Percentiles rank a stretch among this genome's conserved stretches.
phyloP scores from a whole-genome alignment of 2,888 invertebrate species.

The Capitulum mitella region DNA sequence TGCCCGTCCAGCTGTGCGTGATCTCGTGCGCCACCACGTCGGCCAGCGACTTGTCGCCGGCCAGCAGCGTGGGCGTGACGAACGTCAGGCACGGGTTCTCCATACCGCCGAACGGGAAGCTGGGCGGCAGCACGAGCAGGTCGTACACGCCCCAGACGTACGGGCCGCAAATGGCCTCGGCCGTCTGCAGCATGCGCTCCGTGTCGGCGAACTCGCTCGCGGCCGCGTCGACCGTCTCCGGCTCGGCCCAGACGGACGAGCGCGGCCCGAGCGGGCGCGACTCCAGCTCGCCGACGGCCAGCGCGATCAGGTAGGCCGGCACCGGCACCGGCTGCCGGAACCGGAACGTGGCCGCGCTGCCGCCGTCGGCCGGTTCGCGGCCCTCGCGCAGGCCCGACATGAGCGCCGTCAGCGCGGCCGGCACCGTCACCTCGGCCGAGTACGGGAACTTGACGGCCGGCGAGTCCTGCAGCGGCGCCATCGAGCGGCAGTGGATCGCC shows the following conservation, averaged over 20 bases:
- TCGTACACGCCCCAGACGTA: slow-evolving; percentile 91
- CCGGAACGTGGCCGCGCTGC: slow-evolving; percentile 34
- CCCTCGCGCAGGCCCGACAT: slow-evolving; percentile 73
- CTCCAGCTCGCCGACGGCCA: slow-evolving; percentile 77
- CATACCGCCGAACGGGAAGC: slow-evolving; percentile 95
- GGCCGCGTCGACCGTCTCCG: slow-evolving; percentile 68
- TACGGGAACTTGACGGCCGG: slow-evolving; percentile 83
- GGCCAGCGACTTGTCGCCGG: slow-evolving; percentile 83
- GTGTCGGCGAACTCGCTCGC: slow-evolving; percentile 86
- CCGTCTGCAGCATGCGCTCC: slow-evolving; percentile 68
- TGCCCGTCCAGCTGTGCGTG: slow-evolving; percentile 92
- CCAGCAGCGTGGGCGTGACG: slow-evolving; percentile 86
- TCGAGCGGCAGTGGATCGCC: slow-evolving; percentile 81
- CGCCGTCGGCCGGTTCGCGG: neutral
- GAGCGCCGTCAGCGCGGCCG: slow-evolving; percentile 64
- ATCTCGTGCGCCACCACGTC: slow-evolving; percentile 92
- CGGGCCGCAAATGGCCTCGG: slow-evolving; percentile 75
- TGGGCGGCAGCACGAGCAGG: slow-evolving; percentile 76
- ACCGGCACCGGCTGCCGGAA: slow-evolving; percentile 64
- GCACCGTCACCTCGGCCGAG: slow-evolving; percentile 60
- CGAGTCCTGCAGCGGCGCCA: slow-evolving; percentile 77
- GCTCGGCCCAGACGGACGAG: slow-evolving; percentile 83
- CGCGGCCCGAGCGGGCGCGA: slow-evolving; percentile 67
- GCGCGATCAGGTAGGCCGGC: slow-evolving; percentile 80
- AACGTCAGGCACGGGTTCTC: slow-evolving; percentile 95